Conservation (phyloP, 2,113 vertebrate genomes). For the Nesoenas mayeri region DNA sequence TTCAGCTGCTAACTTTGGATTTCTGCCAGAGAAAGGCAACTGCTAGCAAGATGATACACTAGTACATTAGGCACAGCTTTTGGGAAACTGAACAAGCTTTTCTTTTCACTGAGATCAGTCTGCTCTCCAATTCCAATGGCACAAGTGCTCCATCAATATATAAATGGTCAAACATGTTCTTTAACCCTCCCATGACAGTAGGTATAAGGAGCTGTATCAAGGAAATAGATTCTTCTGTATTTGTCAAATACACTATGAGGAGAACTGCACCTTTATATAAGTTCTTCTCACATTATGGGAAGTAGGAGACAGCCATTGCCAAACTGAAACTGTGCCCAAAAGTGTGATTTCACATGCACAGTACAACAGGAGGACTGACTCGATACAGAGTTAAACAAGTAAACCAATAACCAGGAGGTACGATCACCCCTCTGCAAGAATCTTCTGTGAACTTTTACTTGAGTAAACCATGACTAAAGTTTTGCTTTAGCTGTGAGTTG, state of each 20-base stretch:
- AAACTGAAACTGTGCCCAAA: background rate
- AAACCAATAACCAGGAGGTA: background rate
- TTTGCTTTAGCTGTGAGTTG: background rate
- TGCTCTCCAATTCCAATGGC: background rate
- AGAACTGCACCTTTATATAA: background rate
- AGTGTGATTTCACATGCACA: background rate
- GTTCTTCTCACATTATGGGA: background rate
- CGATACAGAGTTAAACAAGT: background rate
- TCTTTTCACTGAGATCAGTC: conserved; percentile 31
- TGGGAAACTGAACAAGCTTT: conserved; percentile 35
- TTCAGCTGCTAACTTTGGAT: conserved; percentile 55
- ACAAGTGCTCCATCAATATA: background rate
- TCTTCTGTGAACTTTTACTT: background rate
- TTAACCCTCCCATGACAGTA: background rate
- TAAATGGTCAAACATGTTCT: background rate
- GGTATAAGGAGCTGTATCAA: background rate
- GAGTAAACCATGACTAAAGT: background rate
- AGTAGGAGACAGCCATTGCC: background rate
- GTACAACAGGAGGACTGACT: background rate
- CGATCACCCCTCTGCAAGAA: background rate
- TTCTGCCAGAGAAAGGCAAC: conserved; percentile 47
- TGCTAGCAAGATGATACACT: conserved; percentile 23
- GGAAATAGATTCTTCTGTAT: background rate
- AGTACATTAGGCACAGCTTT: conserved; percentile 30
- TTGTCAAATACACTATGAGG: background rate